Percentiles rank a stretch among this genome's conserved stretches.
These are phyloP conservation scores for Ruditapes philippinarum DNA, from an alignment of 1,140 invertebrate species.

Conservation along the genomic window DNA sequence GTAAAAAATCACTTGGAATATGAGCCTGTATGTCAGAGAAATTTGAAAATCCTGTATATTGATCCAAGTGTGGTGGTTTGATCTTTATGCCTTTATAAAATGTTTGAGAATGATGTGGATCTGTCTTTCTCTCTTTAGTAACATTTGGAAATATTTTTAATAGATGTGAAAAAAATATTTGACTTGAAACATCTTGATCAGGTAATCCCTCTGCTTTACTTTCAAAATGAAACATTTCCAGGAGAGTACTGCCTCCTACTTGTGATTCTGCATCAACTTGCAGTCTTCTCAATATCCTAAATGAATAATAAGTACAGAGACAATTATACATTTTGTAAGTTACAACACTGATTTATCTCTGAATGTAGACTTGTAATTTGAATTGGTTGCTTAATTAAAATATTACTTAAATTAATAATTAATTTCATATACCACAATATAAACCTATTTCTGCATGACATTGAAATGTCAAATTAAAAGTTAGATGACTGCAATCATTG, in stretches of 20 bases:
- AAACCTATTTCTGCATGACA: not conserved
- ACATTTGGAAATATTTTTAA: not conserved
- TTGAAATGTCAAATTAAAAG: not conserved
- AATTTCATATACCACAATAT: not conserved
- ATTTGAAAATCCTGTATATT: not conserved
- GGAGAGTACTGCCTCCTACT: not conserved
- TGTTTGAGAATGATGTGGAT: not conserved
- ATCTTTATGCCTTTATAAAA: not conserved
- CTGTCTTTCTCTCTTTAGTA: not conserved
- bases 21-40: not conserved
- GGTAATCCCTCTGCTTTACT: not conserved
- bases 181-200: not conserved
- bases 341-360: too few relatives aligned
- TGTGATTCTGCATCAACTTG: not conserved
- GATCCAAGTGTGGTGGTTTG: not conserved
- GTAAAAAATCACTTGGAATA: not conserved
- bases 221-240: constrained; percentile 1
- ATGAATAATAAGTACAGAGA: too few relatives aligned
- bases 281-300: not conserved
- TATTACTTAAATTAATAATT: not conserved
- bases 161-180: not conserved
- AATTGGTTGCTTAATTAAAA: not conserved
- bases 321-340: too few relatives aligned
- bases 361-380: not conserved
- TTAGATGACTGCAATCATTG: not conserved